phyloP scores from a whole-genome alignment of 2,888 invertebrate genomes.

The Latheticus oryzae region DNA sequence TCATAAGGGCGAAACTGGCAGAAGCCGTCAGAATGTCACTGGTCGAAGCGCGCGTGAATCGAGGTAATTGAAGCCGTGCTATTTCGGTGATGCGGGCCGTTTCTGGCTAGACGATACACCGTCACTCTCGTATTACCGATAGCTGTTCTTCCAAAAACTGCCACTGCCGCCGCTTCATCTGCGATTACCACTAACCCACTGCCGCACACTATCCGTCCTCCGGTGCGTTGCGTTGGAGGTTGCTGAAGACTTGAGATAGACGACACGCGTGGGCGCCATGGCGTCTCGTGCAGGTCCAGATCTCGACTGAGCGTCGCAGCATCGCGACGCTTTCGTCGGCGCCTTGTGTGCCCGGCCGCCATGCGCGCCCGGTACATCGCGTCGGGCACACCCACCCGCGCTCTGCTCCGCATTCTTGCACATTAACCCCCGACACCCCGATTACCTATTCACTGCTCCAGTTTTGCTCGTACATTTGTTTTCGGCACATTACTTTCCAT shows the following conservation, averaged over 20 bases:
- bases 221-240: no score
- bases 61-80: constrained; percentile 56
- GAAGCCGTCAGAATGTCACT: constrained; percentile 36
- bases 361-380: constrained; percentile 59
- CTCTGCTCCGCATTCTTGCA: constrained; percentile 61
- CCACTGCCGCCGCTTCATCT: constrained; percentile 45
- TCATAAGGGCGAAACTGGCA: constrained; percentile 34
- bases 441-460: constrained; percentile 60
- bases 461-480: constrained; percentile 57
- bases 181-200: constrained; percentile 56
- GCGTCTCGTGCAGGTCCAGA: constrained; percentile 69
- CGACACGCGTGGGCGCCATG: constrained; percentile 66
- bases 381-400: constrained; percentile 62
- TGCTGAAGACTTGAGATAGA: constrained; percentile 12
- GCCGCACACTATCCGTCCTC: constrained; percentile 40
- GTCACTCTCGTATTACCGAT: constrained; percentile 9
- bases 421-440: constrained; percentile 63
- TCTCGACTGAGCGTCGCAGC: constrained; percentile 78
- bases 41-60: constrained; percentile 43
- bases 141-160: no score
- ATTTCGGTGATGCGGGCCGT: constrained; percentile 56
- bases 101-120: constrained; percentile 49
- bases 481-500: constrained; percentile 51
- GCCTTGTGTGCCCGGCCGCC: constrained; percentile 61
- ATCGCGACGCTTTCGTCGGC: constrained; percentile 68